Evolutionary conservation across 2,797 vertebrate species (phyloP), one percentile per base, ranked within the genome.

Genomic region (Rhabdophis nuchalis): DNA sequence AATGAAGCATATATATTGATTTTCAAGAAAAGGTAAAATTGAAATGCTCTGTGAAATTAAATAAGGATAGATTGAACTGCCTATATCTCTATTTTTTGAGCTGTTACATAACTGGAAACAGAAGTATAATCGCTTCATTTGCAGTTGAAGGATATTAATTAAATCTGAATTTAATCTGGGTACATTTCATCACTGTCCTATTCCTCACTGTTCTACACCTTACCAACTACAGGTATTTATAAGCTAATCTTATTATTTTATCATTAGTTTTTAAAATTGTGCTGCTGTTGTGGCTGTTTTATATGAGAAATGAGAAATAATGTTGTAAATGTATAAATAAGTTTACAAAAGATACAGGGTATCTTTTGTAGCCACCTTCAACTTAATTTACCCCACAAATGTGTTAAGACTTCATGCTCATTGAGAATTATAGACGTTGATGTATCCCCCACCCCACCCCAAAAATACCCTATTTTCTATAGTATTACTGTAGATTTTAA

Each of bases 381-480:
- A 82, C 1, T 82, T 82, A 82, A 82, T 82, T 72, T 72, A 82
- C 9, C 41, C 0, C 36, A 82, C 1, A 82, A 82, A 82, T 82
- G 41, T 82, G 41, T 25, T 82, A 82, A 82, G 72, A 46, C 36
- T 82, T 82, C 20, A 46, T 82, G 20, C 41, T 82, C 36, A 46
- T 82, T 82, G 72, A 82, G 16, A 82, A 46, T 82, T 46, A 82
- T 82, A 25, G 72, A 25, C 23, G 20, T 46, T 12, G 36, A 46
- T 25, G 20, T 46, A 46, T 5, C 64, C 2, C 2, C 64, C 5
- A 3, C 20, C n/a, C n/a, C 0, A 2, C 2, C 2, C 8, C 18
- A 72, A 72, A 82, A 46, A 46, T 46, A 82, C 16, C 36, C 41
- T 82, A 46, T 82, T 25, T 25, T 82, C 72, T 46, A 82, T 82